Conservation (phyloP, 2,888 invertebrate species). For the Xylota segnis region DNA sequence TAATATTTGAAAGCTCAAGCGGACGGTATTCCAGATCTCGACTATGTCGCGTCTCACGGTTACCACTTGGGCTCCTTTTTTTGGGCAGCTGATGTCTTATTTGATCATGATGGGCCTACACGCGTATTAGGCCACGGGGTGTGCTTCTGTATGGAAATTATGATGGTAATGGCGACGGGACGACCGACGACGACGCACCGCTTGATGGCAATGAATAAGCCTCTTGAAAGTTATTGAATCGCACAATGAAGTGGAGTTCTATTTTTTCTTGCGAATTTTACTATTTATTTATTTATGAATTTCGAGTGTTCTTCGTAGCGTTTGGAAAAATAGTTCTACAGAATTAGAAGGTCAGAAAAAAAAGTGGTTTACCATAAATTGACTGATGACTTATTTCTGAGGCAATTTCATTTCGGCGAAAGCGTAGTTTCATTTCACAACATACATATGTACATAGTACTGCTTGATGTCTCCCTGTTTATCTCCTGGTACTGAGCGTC, state of each 20-base stretch:
- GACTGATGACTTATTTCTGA: neutral
- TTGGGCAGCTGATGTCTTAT: constrained; percentile 52
- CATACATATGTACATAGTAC: too few relatives aligned
- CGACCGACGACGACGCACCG: constrained; percentile 5
- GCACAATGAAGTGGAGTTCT: constrained; percentile 38
- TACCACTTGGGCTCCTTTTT: constrained; percentile 47
- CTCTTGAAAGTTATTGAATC: constrained; percentile 42
- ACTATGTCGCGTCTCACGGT: constrained; percentile 48
- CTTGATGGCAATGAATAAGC: constrained; percentile 27
- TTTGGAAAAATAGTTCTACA: neutral
- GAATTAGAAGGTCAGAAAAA: constrained; percentile 14
- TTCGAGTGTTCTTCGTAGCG: neutral
- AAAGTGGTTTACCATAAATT: neutral
- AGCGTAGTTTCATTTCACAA: too few relatives aligned
- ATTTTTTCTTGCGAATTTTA: constrained; percentile 34
- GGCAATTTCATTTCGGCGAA: neutral
- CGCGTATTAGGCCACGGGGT: constrained; percentile 50
- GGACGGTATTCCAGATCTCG: constrained; percentile 57
- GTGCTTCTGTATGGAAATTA: constrained; percentile 57
- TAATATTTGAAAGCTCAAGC: constrained; percentile 66
- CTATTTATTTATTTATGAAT: constrained; percentile 14
- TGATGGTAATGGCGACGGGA: constrained; percentile 14
- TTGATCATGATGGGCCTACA: constrained; percentile 42
- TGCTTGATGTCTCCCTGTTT: too few relatives aligned
- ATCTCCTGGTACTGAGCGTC: too few relatives aligned